Evolutionary conservation across 2,113 vertebrate species (phyloP), one percentile per base, ranked within the genome.

Genomic region (Triplophysa tibetana): DNA sequence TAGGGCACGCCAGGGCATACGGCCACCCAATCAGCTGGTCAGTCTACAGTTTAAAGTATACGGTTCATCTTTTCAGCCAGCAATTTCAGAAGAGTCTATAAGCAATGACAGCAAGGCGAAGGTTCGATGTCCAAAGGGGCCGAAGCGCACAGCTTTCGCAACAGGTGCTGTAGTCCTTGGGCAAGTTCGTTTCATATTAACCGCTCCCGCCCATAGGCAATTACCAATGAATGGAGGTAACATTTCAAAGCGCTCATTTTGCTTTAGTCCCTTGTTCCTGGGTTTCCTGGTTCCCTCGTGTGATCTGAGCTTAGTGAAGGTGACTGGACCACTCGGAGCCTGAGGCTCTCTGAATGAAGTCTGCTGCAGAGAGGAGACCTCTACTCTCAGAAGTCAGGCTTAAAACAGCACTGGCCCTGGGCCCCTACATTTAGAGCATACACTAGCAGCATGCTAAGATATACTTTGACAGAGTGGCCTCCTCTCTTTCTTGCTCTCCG

Each of bases 101-200:
- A 89, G 82, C 86, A 88, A 87, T 70, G 85, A 87, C 64, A 80
- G 66, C 72, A 77, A 81, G 87, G 85, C 87, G 85, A 86, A 79
- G 48, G 88, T 88, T 89, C 88, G 76, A 17, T 33, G 43, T 64
- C 77, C 29, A 8, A 45, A 48, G 66, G 65, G 38, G 66, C n/a
- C 8, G 23, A 10, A 38, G 26, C 0, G 8, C 72, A 24, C 56
- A 16, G 13, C 41, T 48, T 14, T 29, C 58, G 17, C 12, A 8
- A 5, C 5, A 6, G 10, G 48, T 26, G 29, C 33, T 52, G 1
- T 45, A 24, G 38, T 26, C 38, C 61, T 41, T 10, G 41, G 58
- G 58, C 21, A 45, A 76, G 61, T 24, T 33, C 1, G 3, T 24
- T 75, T 14, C 38, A 0, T 7, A 61, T 62, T 41, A 75, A 48